phyloP scores from a whole-genome alignment of 2,888 invertebrate genomes.

The Syritta pipiens region DNA sequence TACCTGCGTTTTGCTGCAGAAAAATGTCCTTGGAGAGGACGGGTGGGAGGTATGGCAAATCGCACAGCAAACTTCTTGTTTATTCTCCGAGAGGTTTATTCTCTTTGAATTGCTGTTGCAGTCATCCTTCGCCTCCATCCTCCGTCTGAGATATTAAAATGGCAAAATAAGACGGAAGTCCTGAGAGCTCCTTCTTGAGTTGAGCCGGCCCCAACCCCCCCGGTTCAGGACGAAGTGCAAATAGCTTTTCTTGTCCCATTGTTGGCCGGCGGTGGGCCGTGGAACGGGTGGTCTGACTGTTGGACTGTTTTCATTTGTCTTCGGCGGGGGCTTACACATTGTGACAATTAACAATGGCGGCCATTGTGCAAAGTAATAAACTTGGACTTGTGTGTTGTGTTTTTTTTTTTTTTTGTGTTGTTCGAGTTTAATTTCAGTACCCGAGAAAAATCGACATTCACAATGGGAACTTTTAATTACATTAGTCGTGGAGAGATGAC shows the following conservation, averaged over 20 bases:
- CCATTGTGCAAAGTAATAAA: slow-evolving; percentile 68
- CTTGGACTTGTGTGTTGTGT: slow-evolving; percentile 64
- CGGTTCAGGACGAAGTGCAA: slow-evolving; percentile 51
- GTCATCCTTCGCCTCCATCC: background rate
- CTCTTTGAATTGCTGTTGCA: slow-evolving; percentile 61
- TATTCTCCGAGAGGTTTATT: slow-evolving; percentile 53
- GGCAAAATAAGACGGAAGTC: slow-evolving; percentile 15
- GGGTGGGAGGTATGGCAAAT: slow-evolving; percentile 63
- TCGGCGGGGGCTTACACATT: slow-evolving; percentile 59
- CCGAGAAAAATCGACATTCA: slow-evolving; percentile 62
- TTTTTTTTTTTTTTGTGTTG: too few relatives aligned
- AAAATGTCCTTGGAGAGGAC: slow-evolving; percentile 62
- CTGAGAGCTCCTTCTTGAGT: slow-evolving; percentile 7
- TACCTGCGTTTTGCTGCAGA: slow-evolving; percentile 55
- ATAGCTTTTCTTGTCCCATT: slow-evolving; percentile 67
- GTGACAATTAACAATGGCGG: slow-evolving; percentile 67
- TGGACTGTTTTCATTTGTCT: slow-evolving; percentile 62
- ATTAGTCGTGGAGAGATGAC: slow-evolving; percentile 39
- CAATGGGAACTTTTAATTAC: slow-evolving; percentile 66
- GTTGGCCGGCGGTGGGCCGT: slow-evolving; percentile 28
- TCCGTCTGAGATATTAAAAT: slow-evolving; percentile 38
- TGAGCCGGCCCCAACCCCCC: background rate
- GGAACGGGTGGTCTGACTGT: slow-evolving; percentile 4
- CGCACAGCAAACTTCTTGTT: slow-evolving; percentile 51
- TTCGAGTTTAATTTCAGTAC: slow-evolving; percentile 62